Conservation (phyloP, 1,140 invertebrate genomes). For the Solenopsis fugax region DNA sequence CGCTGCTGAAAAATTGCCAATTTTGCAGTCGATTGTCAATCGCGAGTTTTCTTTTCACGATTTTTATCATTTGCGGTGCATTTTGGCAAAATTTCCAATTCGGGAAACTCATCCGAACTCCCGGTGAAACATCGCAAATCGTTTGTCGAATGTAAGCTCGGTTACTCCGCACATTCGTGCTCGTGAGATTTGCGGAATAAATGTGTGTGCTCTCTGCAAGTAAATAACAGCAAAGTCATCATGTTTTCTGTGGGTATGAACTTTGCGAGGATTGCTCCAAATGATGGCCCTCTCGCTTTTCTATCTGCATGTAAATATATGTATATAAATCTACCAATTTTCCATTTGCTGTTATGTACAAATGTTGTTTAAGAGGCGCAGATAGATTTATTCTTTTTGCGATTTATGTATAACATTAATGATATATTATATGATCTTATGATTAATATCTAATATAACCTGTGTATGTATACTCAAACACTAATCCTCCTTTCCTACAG, state of each 20-base stretch:
- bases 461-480: background rate
- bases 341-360: background rate
- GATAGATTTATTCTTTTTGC: background rate
- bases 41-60: background rate
- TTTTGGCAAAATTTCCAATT: background rate
- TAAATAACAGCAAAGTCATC: background rate
- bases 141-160: background rate
- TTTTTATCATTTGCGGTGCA: background rate
- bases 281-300: background rate
- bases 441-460: background rate
- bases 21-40: background rate
- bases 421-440: background rate
- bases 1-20: background rate
- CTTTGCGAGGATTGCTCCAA: background rate
- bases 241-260: background rate
- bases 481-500: conserved; percentile 7
- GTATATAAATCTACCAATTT: background rate
- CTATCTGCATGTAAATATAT: background rate
- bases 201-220: background rate
- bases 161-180: background rate
- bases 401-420: background rate
- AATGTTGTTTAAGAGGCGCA: background rate
- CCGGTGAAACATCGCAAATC: too few species aligned
- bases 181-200: conserved; percentile 1
- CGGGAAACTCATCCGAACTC: background rate